Evolutionary conservation across 2,113 vertebrate species (phyloP), one percentile per base, ranked within the genome.

Genomic region (Podarcis cretensis): DNA sequence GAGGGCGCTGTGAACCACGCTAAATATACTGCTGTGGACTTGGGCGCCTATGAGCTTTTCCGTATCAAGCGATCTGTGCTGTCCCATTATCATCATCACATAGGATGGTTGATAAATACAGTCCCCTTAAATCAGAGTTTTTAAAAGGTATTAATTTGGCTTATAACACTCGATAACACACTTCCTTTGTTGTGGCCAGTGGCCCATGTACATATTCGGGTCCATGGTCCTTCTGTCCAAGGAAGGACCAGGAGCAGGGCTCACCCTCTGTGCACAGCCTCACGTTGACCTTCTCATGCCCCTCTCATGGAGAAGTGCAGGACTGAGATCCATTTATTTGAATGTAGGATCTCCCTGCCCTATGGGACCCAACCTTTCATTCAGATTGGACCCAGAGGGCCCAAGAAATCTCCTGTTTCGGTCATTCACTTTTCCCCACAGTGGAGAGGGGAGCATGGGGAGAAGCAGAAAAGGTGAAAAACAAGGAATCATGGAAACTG

Each of bases 1-100:
- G 40, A 65, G 25, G 27, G 57, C 32, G 81, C 89, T n/a, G 79
- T 81, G 1, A 90, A 89, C 90, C 54, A 65, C 69, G 40, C 25
- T 63, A 32, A 57, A 40, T 16, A 27, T 3, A n/a, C 68, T 74
- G 32, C 9, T 81, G 8, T 81, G 57, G 69, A 37, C 27, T 43
- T 68, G 83, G 59, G 71, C 25, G 48, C 25, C 43, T 83, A 7
- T 43, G 10, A 37, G 30, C 48, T 37, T 77, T 75, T 83, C 57
- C 12, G 65, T 82, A 80, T 48, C 12, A 83, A 66, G 59, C 10
- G 21, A 59, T 32, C n/a, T 83, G 30, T 77, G 40, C 73, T 76
- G 30, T 76, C 54, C 12, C 57, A 10, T 82, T 10, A 54, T 12
- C 9, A 48, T 48, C 48, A 54, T 54, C 48, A 54, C 48, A 10